A percentile compares a stretch with the other conserved stretches of the same genome.
These are phyloP conservation scores for Pogonocichla stellata DNA, from an alignment of 2,113 vertebrate species.

Conservation along the genomic window DNA sequence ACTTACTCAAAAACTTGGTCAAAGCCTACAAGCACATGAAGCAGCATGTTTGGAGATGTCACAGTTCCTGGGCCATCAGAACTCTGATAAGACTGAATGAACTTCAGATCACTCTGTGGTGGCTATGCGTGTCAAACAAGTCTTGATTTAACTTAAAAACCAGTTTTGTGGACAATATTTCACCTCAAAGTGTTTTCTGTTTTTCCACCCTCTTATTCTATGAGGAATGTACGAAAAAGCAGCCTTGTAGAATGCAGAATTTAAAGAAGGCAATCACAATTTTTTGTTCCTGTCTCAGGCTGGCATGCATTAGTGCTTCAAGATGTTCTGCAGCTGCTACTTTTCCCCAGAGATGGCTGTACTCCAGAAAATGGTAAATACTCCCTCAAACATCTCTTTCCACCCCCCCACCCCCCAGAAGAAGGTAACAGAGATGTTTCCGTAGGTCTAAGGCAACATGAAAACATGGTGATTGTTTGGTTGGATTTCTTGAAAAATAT, in stretches of 20 bases:
- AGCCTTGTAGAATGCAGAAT: neutral
- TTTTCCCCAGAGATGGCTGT: neutral
- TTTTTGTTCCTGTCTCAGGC: neutral
- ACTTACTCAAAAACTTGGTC: constrained; percentile 4
- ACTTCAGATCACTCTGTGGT: neutral
- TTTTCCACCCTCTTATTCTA: neutral
- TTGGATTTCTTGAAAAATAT: neutral
- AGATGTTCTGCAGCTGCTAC: neutral
- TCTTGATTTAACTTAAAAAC: neutral
- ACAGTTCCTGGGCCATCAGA: neutral
- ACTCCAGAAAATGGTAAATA: neutral
- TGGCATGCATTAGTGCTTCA: neutral
- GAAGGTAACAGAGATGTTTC: neutral
- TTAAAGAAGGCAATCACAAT: neutral
- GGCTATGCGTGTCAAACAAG: neutral
- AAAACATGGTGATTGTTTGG: neutral
- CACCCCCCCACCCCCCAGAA: neutral
- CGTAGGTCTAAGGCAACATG: neutral
- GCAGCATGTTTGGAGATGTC: neutral
- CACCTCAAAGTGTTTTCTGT: neutral
- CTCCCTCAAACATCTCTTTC: neutral
- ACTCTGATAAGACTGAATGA: neutral
- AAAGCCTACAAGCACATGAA: neutral
- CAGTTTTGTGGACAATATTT: neutral
- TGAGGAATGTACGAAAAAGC: neutral